These are phyloP conservation scores for Falcaria lacertinaria DNA, from an alignment of 2,888 invertebrate species.

Conservation along the genomic window DNA sequence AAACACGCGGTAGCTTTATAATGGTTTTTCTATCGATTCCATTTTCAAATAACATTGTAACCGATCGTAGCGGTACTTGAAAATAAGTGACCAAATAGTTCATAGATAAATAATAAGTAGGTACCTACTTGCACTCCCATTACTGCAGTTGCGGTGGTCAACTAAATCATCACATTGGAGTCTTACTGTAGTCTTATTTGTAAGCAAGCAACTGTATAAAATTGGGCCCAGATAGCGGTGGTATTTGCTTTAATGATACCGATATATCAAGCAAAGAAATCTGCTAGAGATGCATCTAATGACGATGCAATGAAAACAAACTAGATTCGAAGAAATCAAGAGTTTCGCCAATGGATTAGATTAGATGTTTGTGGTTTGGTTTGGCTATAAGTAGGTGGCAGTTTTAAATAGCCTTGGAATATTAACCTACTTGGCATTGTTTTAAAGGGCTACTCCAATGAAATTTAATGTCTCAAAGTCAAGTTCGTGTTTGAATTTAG, in stretches of 20 bases:
- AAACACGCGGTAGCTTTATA: conserved; percentile 20
- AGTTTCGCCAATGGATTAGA: no score
- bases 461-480: not conserved
- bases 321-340: no score
- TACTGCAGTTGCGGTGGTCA: not conserved
- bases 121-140: not conserved
- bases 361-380: no score
- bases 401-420: no score
- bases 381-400: no score
- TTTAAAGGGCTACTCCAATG: conserved; percentile 20
- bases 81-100: not conserved
- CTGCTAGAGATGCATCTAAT: no score
- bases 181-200: not conserved
- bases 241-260: no score
- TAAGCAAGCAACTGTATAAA: not conserved
- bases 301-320: no score
- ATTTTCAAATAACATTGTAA: conserved; percentile 1
- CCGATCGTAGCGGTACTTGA: not conserved
- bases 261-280: no score
- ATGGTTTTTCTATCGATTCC: not conserved
- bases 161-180: not conserved
- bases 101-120: not conserved
- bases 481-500: no score
- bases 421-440: conserved; percentile 24
- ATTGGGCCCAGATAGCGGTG: not conserved